These are phyloP conservation scores for Carollia perspicillata DNA, from an alignment of 2,113 vertebrate genomes.

Conservation along the genomic window DNA sequence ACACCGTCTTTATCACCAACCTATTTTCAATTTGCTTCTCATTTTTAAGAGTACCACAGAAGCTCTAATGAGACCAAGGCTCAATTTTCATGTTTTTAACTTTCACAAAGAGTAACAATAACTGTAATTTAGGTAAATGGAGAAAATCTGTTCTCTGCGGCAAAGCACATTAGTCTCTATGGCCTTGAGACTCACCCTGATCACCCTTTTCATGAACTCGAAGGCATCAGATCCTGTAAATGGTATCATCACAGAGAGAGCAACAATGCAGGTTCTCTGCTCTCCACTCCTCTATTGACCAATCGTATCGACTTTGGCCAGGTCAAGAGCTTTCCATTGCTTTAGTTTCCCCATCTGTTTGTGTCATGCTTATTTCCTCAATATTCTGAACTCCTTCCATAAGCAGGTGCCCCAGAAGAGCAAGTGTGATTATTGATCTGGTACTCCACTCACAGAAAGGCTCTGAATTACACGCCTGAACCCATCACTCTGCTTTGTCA, in stretches of 20 bases:
- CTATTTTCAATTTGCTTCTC: neutral
- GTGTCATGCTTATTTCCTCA: constrained; percentile 17
- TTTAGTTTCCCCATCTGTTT: neutral
- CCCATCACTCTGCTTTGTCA: constrained; percentile 62
- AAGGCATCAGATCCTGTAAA: neutral
- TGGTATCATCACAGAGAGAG: neutral
- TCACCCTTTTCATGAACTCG: neutral
- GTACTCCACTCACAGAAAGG: constrained; percentile 51
- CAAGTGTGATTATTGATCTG: constrained; percentile 15
- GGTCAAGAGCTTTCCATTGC: neutral
- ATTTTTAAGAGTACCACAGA: neutral
- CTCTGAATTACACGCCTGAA: constrained; percentile 57
- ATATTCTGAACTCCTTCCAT: neutral
- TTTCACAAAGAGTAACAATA: neutral
- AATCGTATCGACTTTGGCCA: constrained; percentile 11
- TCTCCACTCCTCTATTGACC: neutral
- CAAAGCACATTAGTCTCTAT: neutral
- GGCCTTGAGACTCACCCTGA: neutral
- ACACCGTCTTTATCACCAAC: neutral
- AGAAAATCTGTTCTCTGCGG: neutral
- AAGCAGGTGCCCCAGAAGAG: constrained; percentile 27
- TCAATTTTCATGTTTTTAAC: neutral
- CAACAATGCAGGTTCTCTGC: neutral
- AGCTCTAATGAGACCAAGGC: neutral
- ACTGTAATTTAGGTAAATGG: neutral